Conservation (phyloP, 2,888 invertebrate genomes). For the Muschampia plurimacula region DNA sequence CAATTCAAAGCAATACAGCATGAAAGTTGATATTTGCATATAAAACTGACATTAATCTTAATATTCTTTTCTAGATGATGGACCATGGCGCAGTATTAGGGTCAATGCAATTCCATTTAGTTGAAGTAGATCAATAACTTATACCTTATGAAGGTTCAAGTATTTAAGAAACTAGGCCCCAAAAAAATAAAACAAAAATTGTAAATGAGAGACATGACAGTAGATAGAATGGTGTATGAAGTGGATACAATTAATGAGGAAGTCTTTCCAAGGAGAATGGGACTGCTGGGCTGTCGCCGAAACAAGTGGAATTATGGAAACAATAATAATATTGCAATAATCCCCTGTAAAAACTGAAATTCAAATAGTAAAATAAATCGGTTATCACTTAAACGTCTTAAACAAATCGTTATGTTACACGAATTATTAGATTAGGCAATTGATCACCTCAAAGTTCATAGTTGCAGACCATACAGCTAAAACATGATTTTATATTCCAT, state of each 20-base stretch:
- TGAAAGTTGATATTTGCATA: conserved; percentile 24
- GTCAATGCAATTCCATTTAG: conserved; percentile 30
- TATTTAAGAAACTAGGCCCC: not conserved
- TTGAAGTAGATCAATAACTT: conserved; percentile 14
- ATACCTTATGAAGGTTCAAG: not conserved
- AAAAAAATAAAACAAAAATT: not conserved
- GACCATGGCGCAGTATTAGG: conserved; percentile 16
- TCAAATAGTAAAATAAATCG: no score
- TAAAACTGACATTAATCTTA: conserved; percentile 29
- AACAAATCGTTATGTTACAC: no score
- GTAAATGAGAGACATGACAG: not conserved
- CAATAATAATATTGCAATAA: no score
- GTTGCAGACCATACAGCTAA: no score
- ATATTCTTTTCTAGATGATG: conserved; percentile 15
- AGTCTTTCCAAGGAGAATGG: not conserved
- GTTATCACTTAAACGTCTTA: no score
- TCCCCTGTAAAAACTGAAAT: no score
- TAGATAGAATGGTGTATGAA: not conserved
- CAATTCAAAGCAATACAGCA: no score
- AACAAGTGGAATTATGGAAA: not conserved
- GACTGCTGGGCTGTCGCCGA: not conserved
- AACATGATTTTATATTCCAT: no score
- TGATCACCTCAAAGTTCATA: not conserved
- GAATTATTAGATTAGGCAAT: no score
- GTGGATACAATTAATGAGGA: not conserved